Evolutionary conservation across 2,797 vertebrate genomes (phyloP).

Genomic region (Tauraco hartlaubi): DNA sequence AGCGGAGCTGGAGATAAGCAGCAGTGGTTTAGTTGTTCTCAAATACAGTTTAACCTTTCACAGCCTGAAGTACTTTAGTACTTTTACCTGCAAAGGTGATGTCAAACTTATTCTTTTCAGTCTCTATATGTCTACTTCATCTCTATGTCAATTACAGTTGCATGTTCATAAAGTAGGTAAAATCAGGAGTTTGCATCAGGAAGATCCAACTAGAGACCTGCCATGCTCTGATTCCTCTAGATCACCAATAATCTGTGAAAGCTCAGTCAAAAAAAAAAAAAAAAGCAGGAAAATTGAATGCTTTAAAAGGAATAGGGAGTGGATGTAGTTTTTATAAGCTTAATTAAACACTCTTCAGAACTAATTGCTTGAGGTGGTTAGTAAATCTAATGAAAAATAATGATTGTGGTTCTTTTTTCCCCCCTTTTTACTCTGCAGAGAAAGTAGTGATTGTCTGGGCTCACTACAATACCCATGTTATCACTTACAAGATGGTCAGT

Average conservation of each 20-base stretch:
- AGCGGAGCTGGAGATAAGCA: neutral
- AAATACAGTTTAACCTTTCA: neutral
- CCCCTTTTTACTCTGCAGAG: neutral
- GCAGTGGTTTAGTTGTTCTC: neutral
- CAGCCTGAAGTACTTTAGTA: neutral
- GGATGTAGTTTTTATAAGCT: neutral
- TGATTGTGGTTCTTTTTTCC: neutral
- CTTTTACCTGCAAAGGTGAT: neutral
- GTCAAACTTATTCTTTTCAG: neutral
- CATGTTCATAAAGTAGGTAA: neutral
- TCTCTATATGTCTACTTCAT: neutral
- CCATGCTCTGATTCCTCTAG: neutral
- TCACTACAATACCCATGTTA: neutral
- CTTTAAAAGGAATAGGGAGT: neutral
- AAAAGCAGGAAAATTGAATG: fast-evolving
- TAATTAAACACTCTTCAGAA: neutral
- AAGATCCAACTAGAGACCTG: neutral
- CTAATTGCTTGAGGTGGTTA: neutral
- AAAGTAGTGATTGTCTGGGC: neutral
- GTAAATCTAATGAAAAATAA: neutral
- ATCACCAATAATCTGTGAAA: neutral
- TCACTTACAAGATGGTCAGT: neutral
- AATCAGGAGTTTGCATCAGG: neutral
- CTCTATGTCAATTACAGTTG: neutral
- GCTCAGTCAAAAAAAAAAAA: neutral